These are phyloP conservation scores for Crossocerus cetratus DNA, from an alignment of 2,888 invertebrate genomes.

Conservation along the genomic window DNA sequence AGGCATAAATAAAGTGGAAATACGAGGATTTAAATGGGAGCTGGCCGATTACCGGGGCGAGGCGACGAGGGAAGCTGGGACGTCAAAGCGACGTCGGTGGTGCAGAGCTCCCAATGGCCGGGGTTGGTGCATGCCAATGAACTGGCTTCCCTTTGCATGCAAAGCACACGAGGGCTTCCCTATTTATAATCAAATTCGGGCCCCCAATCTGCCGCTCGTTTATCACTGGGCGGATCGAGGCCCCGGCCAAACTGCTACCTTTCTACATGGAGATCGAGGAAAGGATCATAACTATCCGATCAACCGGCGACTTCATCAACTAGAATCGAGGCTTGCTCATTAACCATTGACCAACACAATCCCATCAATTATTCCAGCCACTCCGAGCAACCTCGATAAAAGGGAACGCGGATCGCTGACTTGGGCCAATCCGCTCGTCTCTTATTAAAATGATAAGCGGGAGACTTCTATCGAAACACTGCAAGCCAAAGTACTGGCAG, in stretches of 20 bases:
- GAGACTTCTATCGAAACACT: too few species aligned
- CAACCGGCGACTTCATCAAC: too few species aligned
- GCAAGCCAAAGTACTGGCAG: not conserved
- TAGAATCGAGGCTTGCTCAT: too few species aligned
- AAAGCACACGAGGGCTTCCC: constrained; percentile 5
- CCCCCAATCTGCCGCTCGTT: constrained; percentile 27
- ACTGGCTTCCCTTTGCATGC: constrained; percentile 16
- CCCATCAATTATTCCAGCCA: too few species aligned
- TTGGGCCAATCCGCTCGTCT: not conserved
- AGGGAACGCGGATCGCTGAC: not conserved
- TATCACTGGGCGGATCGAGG: constrained; percentile 6
- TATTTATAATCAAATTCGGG: constrained; percentile 29
- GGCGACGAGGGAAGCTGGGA: constrained; percentile 12
- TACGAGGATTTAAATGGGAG: constrained; percentile 34
- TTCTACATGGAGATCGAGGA: too few species aligned
- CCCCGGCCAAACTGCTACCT: too few species aligned
- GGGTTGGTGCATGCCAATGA: constrained; percentile 33
- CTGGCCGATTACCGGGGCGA: constrained; percentile 18
- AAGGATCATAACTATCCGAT: too few species aligned
- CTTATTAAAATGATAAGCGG: not conserved
- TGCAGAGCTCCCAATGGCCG: constrained; percentile 26
- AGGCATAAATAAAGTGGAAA: constrained; percentile 20
- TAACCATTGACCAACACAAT: too few species aligned
- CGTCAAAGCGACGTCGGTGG: constrained; percentile 28
- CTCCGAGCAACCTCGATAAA: not conserved